A percentile compares a stretch with the other conserved stretches of the same genome.
Conservation (phyloP, 2,888 invertebrate genomes). For the Allygus modestus region DNA sequence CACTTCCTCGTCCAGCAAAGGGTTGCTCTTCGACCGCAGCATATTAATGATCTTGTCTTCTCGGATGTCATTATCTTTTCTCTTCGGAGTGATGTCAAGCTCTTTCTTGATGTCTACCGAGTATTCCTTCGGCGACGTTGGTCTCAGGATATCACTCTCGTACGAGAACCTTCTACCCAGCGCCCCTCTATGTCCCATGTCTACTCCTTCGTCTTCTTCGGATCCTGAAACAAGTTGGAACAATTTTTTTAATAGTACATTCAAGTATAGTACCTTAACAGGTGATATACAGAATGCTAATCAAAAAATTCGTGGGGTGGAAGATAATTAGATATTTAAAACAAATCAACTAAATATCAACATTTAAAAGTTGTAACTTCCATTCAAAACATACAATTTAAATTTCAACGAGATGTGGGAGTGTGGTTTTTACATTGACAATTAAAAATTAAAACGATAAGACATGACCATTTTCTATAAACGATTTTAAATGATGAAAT, state of each 20-base stretch:
- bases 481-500: too few species aligned
- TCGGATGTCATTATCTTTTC: constrained; percentile 27
- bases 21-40: constrained; percentile 55
- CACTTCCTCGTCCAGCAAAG: constrained; percentile 49
- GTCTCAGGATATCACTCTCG: constrained; percentile 34
- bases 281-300: too few species aligned
- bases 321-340: too few species aligned
- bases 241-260: background rate
- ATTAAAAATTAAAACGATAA: too few species aligned
- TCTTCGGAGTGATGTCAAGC: constrained; percentile 52
- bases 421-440: too few species aligned
- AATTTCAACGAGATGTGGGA: too few species aligned
- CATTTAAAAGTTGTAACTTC: too few species aligned
- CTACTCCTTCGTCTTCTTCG: constrained; percentile 60
- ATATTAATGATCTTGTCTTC: constrained; percentile 61
- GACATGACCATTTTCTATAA: too few species aligned
- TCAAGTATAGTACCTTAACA: background rate
- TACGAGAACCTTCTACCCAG: constrained; percentile 48
- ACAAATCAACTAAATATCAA: too few species aligned
- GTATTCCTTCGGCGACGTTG: constrained; percentile 43
- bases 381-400: too few species aligned
- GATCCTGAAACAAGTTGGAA: constrained; percentile 50
- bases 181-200: constrained; percentile 54
- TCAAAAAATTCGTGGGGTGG: too few species aligned
- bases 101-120: constrained; percentile 59